phyloP scores from a whole-genome alignment of 2,888 invertebrate species.

The Aphodius granarius region DNA sequence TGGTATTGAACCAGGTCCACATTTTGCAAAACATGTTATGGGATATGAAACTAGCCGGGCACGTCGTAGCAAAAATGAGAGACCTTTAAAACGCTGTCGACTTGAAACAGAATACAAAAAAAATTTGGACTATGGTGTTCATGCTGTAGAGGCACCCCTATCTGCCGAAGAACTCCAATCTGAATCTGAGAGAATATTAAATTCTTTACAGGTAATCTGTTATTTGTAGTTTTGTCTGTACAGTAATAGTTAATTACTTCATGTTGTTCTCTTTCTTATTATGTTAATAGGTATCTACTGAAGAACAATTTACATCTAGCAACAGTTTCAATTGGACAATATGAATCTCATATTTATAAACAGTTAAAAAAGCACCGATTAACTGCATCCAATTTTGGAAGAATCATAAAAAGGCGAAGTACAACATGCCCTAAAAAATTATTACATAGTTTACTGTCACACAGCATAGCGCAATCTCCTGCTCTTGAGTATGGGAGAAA shows the following conservation, averaged over 20 bases:
- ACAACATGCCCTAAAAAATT: neutral
- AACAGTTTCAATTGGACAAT: neutral
- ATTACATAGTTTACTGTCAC: neutral
- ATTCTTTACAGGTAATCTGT: too few relatives aligned
- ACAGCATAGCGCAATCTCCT: neutral
- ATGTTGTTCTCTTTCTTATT: too few relatives aligned
- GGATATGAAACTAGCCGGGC: too few relatives aligned
- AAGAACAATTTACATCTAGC: too few relatives aligned
- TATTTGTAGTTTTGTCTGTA: too few relatives aligned
- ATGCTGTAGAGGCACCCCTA: neutral
- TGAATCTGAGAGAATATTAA: neutral
- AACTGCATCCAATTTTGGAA: neutral
- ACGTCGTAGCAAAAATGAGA: too few relatives aligned
- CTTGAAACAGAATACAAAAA: neutral
- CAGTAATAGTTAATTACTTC: too few relatives aligned
- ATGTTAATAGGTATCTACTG: too few relatives aligned
- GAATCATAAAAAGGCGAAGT: neutral
- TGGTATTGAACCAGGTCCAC: too few relatives aligned
- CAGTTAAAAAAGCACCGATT: neutral
- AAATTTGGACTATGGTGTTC: neutral
- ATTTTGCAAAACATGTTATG: too few relatives aligned
- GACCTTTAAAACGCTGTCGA: too few relatives aligned
- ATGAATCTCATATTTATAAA: neutral
- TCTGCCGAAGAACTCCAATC: neutral
- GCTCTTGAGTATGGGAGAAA: neutral